Evolutionary conservation across 2,113 vertebrate genomes (phyloP).

Genomic region (Oxyura jamaicensis): DNA sequence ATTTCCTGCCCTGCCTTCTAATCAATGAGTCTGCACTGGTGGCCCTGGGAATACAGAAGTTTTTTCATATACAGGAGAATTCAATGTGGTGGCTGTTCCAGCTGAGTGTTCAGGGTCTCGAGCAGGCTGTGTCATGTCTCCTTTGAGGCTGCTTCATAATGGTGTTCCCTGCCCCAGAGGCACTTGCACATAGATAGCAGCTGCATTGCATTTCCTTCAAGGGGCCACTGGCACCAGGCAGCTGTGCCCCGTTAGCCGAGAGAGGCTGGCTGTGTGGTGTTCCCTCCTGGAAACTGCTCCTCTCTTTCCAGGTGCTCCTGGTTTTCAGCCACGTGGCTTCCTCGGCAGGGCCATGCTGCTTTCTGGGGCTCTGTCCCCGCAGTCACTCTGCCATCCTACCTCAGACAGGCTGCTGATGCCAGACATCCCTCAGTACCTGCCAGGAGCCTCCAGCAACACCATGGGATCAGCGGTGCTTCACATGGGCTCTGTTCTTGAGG

Average conservation of each 20-base stretch:
- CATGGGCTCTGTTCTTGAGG: background rate
- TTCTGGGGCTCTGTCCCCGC: background rate
- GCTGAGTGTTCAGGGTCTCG: background rate
- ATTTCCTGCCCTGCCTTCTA: conserved; percentile 52
- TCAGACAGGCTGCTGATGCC: background rate
- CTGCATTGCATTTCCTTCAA: background rate
- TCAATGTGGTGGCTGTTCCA: background rate
- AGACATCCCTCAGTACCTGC: rapidly evolving
- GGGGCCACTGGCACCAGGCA: background rate
- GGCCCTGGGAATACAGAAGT: background rate
- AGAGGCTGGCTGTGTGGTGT: background rate
- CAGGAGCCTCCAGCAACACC: rapidly evolving
- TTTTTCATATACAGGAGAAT: background rate
- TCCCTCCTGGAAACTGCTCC: background rate
- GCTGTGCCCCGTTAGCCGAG: background rate
- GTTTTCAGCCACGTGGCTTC: background rate
- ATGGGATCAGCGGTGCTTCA: background rate
- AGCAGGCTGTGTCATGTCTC: background rate
- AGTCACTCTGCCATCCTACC: background rate
- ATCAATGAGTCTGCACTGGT: background rate
- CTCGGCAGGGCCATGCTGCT: background rate
- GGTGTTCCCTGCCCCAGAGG: background rate
- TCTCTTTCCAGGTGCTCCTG: background rate
- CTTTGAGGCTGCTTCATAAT: background rate
- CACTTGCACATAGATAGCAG: background rate